Evolutionary conservation across 30 jellyfish, hydroid and myxozoan species (phyloP).

Genomic region (Aurelia aurita complex sp. Pacific): DNA sequence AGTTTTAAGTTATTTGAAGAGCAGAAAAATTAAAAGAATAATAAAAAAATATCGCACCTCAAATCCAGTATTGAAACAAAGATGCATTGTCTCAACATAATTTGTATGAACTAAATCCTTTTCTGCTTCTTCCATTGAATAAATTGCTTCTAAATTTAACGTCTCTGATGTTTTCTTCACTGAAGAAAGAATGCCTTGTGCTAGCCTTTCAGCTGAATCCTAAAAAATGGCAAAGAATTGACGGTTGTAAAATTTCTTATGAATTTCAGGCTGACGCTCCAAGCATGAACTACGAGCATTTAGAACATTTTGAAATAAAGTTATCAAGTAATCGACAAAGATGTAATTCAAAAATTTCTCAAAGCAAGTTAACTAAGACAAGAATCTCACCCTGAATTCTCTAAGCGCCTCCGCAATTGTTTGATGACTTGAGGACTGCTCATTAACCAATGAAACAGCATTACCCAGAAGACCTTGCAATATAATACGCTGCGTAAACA

Average conservation of each 20-base stretch:
- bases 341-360: no score
- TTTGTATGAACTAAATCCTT: conserved; percentile 41
- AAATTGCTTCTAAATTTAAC: conserved; percentile 30
- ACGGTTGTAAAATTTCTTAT: no score
- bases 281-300: no score
- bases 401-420: conserved; percentile 83
- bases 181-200: conserved; percentile 75
- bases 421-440: conserved; percentile 95
- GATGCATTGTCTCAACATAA: conserved; percentile 89
- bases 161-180: conserved; percentile 66
- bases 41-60: conserved; percentile 67
- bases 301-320: no score
- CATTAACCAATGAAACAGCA: conserved; percentile 62
- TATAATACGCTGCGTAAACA: conserved; percentile 58
- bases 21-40: no score
- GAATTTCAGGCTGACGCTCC: no score
- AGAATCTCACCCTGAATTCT: conserved; percentile 72
- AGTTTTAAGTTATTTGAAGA: no score
- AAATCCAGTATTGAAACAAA: conserved; percentile 87
- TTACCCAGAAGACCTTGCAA: conserved; percentile 68
- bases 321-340: no score
- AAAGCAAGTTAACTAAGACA: no score
- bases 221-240: neutral
- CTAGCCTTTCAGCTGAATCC: conserved; percentile 82
- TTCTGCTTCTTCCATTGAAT: conserved; percentile 71